phyloP scores from a whole-genome alignment of 2,797 vertebrate genomes.

The Lepidocolaptes lacrymiger region DNA sequence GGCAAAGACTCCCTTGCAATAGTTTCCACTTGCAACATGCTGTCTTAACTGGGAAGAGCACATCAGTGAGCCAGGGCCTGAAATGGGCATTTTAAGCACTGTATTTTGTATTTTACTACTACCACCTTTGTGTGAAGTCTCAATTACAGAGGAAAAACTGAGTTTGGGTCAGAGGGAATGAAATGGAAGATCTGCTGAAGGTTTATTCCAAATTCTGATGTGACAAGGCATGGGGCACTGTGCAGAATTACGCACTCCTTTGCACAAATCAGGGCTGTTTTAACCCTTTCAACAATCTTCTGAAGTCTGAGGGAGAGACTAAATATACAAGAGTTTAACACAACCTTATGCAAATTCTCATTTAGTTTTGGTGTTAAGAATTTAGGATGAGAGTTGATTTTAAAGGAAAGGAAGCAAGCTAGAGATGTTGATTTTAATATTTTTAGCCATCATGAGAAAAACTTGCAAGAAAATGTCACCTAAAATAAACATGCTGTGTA shows the following conservation, averaged over 20 bases:
- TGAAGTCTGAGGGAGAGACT: not conserved
- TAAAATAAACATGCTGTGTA: not conserved
- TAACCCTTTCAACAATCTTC: not conserved
- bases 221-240: accelerated
- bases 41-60: not conserved
- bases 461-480: not conserved
- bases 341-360: not conserved
- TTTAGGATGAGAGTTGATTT: not conserved
- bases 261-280: not conserved
- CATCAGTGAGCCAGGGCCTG: not conserved
- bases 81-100: not conserved
- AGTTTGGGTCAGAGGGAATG: not conserved
- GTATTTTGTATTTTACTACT: not conserved
- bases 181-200: not conserved
- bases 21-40: not conserved
- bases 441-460: not conserved
- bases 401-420: not conserved
- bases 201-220: not conserved
- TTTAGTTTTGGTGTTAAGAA: not conserved
- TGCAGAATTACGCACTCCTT: not conserved
- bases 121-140: not conserved
- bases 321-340: not conserved
- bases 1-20: not conserved
- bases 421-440: not conserved
- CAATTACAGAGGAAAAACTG: not conserved